Evolutionary conservation across 2,888 invertebrate genomes (phyloP), one percentile per base, ranked within the genome.

Genomic region (Tinea semifulvella): DNA sequence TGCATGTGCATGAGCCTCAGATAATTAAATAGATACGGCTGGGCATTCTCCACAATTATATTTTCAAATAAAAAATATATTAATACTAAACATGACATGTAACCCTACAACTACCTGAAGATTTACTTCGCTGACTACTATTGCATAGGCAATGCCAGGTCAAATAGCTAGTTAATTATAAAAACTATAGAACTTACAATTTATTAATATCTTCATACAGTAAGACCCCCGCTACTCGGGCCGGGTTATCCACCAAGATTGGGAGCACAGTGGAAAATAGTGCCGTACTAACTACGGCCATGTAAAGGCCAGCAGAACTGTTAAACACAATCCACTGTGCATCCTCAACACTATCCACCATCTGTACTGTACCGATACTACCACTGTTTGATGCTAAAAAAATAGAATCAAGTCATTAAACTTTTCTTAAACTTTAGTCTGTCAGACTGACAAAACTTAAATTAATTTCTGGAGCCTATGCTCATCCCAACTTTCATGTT

Each of bases 301-400:
- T 86, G 63, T 96, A 97, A 0, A 92, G 92, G 1, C 88, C 86
- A 26, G 91, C 88, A n/a, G 86, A 87, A 2, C 89, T 88, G 52
- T 88, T 85, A 16, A 74, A 69, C 19, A 91, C 68, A 35, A 96
- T 64, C 87, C 92, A 93, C 31, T 87, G 72, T 6, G 92, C 72
- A 63, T 95, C 93, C n/a, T 62, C 65, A 2, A 82, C 58, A 42
- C 72, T 74, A 50, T 84, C 80, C 31, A 96, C 76, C 55, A 90
- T 79, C 56, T 95, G 92, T 6, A 97, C 80, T 1, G 92, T 90
- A 13, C 96, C 96, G 11, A 92, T 91, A 48, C 91, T 91, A 22
- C 96, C 96, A 40, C 85, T 85, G 46, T 86, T 82, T 50, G 84
- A 73, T 20, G 93, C 92, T 92, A 59, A 38, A 80, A 76, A 26